These are phyloP conservation scores for Hydropsyche tenuis DNA, from an alignment of 1,140 invertebrate species.

Conservation along the genomic window DNA sequence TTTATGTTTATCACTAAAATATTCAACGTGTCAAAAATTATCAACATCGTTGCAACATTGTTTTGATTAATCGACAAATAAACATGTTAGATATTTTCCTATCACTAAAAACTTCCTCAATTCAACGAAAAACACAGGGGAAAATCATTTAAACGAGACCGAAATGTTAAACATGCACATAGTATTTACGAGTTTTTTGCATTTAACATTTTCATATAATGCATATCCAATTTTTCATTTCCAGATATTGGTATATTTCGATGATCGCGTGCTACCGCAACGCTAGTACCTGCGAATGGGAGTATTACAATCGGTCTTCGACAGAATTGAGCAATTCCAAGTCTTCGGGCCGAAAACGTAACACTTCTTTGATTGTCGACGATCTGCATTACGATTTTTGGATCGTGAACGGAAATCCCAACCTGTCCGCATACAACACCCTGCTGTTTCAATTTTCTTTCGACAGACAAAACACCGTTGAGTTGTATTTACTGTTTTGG, in stretches of 20 bases:
- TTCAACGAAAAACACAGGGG: too few relatives aligned
- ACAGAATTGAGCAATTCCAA: conserved; percentile 47
- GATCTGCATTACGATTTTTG: conserved; percentile 90
- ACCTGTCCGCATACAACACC: conserved; percentile 80
- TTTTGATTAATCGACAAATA: too few relatives aligned
- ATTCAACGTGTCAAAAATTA: too few relatives aligned
- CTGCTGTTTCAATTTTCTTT: conserved; percentile 96
- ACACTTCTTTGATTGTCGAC: conserved; percentile 53
- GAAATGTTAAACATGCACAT: too few relatives aligned
- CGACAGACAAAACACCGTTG: conserved; percentile 91
- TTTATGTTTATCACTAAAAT: too few relatives aligned
- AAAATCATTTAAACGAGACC: too few relatives aligned
- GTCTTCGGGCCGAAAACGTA: background rate
- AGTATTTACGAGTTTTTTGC: too few relatives aligned
- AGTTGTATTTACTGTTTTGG: conserved; percentile 90
- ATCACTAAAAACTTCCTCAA: too few relatives aligned
- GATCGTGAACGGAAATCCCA: conserved; percentile 95
- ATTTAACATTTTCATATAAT: background rate
- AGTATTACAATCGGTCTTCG: conserved; percentile 66
- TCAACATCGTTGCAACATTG: too few relatives aligned
- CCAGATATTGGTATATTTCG: conserved; percentile 95
- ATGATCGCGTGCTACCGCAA: conserved; percentile 90
- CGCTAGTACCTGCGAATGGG: conserved; percentile 80
- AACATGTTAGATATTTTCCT: too few relatives aligned
- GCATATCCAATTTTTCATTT: conserved; percentile 46